Conservation (phyloP, 2,888 invertebrate genomes). For the Harpalus rubripes region DNA sequence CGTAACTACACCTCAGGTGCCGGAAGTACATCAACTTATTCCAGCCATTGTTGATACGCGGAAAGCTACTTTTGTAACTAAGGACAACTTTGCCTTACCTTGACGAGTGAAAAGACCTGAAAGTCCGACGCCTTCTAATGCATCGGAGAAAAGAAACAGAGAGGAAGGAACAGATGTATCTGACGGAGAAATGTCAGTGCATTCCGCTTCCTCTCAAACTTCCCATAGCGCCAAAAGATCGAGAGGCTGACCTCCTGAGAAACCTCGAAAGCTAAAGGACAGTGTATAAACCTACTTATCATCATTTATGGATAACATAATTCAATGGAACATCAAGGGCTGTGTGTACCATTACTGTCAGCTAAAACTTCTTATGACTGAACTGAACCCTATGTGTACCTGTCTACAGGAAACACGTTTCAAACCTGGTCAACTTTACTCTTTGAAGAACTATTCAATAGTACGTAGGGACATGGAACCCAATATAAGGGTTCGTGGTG, state of each 20-base stretch:
- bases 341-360: not conserved
- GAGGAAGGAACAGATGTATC: not conserved
- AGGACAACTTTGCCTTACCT: too few species aligned
- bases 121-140: too few species aligned
- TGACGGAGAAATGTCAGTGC: not conserved
- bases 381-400: not conserved
- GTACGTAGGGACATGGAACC: constrained; percentile 4
- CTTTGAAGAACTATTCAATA: constrained; percentile 17
- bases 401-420: constrained; percentile 52
- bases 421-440: constrained; percentile 1
- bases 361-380: constrained; percentile 45
- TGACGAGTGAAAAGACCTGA: too few species aligned
- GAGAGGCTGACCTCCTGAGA: not conserved
- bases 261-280: not conserved
- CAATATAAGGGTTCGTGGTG: constrained; percentile 67
- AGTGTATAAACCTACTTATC: not conserved
- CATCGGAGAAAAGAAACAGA: not conserved
- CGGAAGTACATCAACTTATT: too few species aligned
- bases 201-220: not conserved
- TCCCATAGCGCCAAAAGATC: not conserved
- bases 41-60: too few species aligned
- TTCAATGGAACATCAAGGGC: not conserved
- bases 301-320: not conserved
- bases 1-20: too few species aligned
- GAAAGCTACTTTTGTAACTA: too few species aligned